phyloP scores from a whole-genome alignment of 2,113 vertebrate species.

The Ophiodon elongatus region DNA sequence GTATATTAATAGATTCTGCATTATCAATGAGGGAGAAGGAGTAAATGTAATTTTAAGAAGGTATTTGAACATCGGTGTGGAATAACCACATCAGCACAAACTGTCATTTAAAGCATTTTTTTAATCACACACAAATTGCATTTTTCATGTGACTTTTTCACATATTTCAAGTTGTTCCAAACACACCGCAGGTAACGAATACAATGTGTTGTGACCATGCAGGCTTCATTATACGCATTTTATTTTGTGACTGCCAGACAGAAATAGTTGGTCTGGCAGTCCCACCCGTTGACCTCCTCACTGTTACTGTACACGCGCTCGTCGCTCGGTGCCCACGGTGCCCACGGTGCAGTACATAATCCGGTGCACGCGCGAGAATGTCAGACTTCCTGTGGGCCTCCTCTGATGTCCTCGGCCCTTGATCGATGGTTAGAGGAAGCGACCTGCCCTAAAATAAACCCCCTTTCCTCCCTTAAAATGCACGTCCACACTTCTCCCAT shows the following conservation, averaged over 20 bases:
- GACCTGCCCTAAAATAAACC: conserved; percentile 62
- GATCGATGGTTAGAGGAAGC: conserved; percentile 68
- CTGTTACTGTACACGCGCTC: conserved; percentile 37
- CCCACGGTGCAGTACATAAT: conserved; percentile 29
- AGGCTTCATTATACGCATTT: not conserved
- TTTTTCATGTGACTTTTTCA: not conserved
- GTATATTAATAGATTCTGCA: not conserved
- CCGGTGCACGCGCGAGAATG: conserved; percentile 37
- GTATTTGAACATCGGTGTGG: not conserved
- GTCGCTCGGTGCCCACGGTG: not conserved
- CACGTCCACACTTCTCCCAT: conserved; percentile 67
- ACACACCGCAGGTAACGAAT: not conserved
- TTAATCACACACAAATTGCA: not conserved
- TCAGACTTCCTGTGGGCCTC: conserved; percentile 58
- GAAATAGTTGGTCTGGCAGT: not conserved
- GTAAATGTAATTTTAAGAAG: not conserved
- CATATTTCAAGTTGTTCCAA: not conserved
- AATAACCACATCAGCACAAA: not conserved
- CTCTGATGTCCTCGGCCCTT: conserved; percentile 66
- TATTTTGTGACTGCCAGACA: not conserved
- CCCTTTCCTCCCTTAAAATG: conserved; percentile 70
- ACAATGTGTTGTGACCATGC: not conserved
- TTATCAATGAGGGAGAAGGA: not conserved
- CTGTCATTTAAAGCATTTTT: not conserved
- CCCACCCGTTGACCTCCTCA: conserved; percentile 9